Base-by-base conservation (phyloP, 1,140 invertebrate species). In the Procambarus virginalis region DNA sequence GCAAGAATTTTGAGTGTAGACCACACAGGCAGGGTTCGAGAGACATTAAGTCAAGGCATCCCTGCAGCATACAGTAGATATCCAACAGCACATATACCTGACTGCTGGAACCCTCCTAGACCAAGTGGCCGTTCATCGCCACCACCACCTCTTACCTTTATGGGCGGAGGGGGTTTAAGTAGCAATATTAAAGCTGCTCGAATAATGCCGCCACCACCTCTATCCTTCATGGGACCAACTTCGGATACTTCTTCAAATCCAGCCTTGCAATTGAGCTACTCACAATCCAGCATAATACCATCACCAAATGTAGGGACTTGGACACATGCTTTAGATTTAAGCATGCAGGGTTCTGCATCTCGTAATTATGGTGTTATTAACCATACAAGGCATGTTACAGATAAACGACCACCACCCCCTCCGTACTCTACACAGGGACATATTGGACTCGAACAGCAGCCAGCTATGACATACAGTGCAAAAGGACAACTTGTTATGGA, bases 1-100 rank as follows among this genome's bases (percentile, higher is more conserved):
- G 10, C 68, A 73, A 73, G 68, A 73, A 73, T 73, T 73, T 73
- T 73, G 22, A 73, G 14, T 22, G 68, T 73, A 73, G 68, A 73
- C 20, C 68, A 73, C 10, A 20, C 68, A 73, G 68, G 68, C 22
- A 73, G 68, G n/a, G 68, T 73, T 73, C 68, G 68, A 73, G 68
- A 73, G n/a, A 73, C 68, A 34, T 73, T 73, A 34, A 73, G 22
- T 73, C 68, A 73, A 34, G 22, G 68, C 68, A 73, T 73, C 2
- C 68, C 68, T 22, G 5, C 68, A 34, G 68, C 68, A 34, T 73
- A 73, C 68, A 73, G 68, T 6, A 73, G 68, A 73, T 73, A 73
- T 34, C 20, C 68, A 20, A 34, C 68, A 34, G 68, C 68, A 22
- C 22, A 4, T 34, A 73, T n/a, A 73, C 68, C 68, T 34, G 68